Conservation (phyloP, 2,113 vertebrate species). For the Eulacestoma nigropectus region DNA sequence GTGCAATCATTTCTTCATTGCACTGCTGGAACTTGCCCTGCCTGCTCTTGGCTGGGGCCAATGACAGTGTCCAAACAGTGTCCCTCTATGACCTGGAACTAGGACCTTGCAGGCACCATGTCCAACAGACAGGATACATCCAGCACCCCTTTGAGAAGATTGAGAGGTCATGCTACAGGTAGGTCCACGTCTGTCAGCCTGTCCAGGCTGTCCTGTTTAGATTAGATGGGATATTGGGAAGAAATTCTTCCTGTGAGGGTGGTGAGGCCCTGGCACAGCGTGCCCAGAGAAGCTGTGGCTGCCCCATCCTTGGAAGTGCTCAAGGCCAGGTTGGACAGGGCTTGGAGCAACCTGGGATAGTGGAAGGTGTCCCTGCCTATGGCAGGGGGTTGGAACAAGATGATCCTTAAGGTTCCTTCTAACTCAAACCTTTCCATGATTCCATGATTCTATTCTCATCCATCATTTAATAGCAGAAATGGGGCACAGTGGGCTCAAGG, state of each 20-base stretch:
- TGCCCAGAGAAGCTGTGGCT: neutral
- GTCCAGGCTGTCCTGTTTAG: neutral
- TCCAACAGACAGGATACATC: neutral
- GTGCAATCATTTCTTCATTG: neutral
- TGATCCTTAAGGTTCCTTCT: neutral
- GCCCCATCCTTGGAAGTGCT: neutral
- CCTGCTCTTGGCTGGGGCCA: neutral
- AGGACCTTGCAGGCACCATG: neutral
- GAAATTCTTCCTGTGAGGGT: neutral
- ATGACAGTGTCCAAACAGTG: neutral
- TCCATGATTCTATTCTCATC: neutral
- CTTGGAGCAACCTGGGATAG: neutral
- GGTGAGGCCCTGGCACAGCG: accelerated
- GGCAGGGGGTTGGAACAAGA: neutral
- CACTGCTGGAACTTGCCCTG: neutral
- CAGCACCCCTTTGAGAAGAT: neutral
- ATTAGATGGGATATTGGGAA: neutral
- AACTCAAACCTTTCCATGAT: neutral
- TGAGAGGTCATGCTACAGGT: neutral
- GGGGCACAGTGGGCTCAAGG: neutral
- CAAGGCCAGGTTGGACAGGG: accelerated
- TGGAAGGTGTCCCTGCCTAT: neutral
- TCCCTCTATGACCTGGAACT: neutral
- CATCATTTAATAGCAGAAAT: neutral
- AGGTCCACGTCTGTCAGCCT: no score